Base-by-base conservation (phyloP, 2,113 vertebrate genomes). In the Tympanuchus pallidicinctus region DNA sequence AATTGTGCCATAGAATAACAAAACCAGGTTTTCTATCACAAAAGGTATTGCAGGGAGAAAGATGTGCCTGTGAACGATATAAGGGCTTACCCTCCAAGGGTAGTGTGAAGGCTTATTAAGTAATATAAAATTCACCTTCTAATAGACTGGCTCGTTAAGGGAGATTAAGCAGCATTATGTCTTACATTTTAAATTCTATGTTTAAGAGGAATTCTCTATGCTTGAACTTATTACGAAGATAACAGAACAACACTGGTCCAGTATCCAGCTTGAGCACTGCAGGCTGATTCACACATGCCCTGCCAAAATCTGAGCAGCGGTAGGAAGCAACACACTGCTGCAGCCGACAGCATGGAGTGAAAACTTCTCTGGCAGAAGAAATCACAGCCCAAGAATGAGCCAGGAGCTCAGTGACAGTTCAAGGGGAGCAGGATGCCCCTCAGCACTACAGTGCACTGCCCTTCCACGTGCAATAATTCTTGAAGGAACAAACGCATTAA, bases 261-360 rank as follows among this genome's bases (percentile, higher is more conserved):
- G 47, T 20, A 28, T 3, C 43, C 34, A 24, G 3, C 60, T 30
- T 21, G 40, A 48, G 25, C 0, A 0, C 2, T 45, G 42, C 32
- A 42, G 2, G 30, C 20, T 0, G 0, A 43, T 11, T 40, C 27
- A 64, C 47, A 16, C 10, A 21, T 61, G 14, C 2, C 5, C 60
- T 32, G 43, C 73, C 69, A 38, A 50, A n/a, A 50, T 73, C 6
- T 3, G 0, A 8, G 24, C 8, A 20, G 27, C 0, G 4, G 4
- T 1, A 67, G 52, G 47, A 69, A 71, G 64, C 0, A 17, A 52
- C 8, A 40, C 4, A 2, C 34, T 48, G 47, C 81, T 36, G 34
- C 34, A 14, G 7, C 8, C 30, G n/a, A 20, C 0, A 1, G 59
- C 17, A 43, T 14, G 11, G 14, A 34, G 28, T 13, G 16, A 34